Percentiles rank a stretch among this genome's conserved stretches.
Evolutionary conservation across 2,888 invertebrate species (phyloP).

Genomic region (Bellardia bayeri): DNA sequence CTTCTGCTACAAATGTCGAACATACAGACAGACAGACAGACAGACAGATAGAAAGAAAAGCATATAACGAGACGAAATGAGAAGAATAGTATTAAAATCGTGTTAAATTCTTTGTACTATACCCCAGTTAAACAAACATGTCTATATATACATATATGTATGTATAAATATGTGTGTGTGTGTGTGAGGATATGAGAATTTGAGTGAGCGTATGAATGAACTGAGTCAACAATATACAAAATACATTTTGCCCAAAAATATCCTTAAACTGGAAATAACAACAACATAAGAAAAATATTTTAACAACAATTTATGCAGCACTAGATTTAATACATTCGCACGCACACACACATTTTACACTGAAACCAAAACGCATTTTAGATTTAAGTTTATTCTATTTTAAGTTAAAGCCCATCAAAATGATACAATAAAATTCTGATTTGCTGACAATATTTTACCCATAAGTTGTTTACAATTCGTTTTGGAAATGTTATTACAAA

Average conservation of each 20-base stretch:
- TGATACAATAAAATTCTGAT: too few relatives aligned
- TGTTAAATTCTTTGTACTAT: conserved; percentile 33
- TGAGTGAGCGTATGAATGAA: not conserved
- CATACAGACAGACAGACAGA: not conserved
- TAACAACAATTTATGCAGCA: conserved; percentile 64
- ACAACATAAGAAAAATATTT: conserved; percentile 56
- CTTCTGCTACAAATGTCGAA: conserved; percentile 45
- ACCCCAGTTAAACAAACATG: not conserved
- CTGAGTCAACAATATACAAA: conserved; percentile 1
- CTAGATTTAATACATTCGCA: conserved; percentile 27
- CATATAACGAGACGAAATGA: conserved; percentile 12
- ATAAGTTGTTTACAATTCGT: too few relatives aligned
- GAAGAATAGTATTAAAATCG: conserved; percentile 38
- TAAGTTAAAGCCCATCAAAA: too few relatives aligned
- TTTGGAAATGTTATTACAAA: too few relatives aligned
- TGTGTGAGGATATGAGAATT: not conserved
- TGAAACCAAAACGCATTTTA: too few relatives aligned
- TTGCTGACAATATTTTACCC: too few relatives aligned
- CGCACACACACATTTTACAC: not conserved
- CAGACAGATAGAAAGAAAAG: not conserved
- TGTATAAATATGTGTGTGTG: not conserved
- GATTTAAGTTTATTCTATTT: too few relatives aligned
- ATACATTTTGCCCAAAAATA: conserved; percentile 32
- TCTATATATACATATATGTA: not conserved
- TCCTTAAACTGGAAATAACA: conserved; percentile 35